Base-by-base conservation (phyloP, 2,888 invertebrate species). In the Scaptomyza cyrtandrae region DNA sequence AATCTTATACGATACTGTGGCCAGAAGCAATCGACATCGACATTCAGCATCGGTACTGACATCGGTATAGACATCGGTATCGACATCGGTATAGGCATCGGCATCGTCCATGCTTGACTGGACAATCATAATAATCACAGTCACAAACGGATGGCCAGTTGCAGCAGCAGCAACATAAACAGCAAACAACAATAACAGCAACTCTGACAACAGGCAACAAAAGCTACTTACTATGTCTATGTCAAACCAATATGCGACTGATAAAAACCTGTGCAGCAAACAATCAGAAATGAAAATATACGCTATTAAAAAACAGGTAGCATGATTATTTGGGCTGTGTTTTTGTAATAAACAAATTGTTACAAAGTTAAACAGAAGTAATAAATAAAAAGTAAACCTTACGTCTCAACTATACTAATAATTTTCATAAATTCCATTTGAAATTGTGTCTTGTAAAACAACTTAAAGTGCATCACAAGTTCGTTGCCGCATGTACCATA, bases 61-160 rank as follows among this genome's bases (percentile, higher is more conserved):
- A 71, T 71, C 60, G 56, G 54, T 13, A 41, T 41, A 45, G 39
- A 50, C 49, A 53, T 56, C 27, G 68, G 57, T 45, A 62, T 60
- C 41, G 73, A 58, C 69, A 73, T 67, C 45, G 66, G 52, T 49
- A 59, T 63, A 33, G 65, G 52, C 61, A 60, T 67, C 63, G 64
- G 59, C 80, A 83, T 69, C 72, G 80, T 85, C 76, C 87, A 86
- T 81, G 88, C 81, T 85, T 88, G 86, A 86, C 86, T 85, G 87
- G 88, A 86, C 88, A 85, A 88, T 85, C 84, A 85, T 85, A 88
- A 88, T 84, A 84, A 84, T 84, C 84, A 84, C 88, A 86, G 88
- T 82, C 88, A 69, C 72, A 77, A 62, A 52, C 75, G 68, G 69
- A 75, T 67, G 64, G 59, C 39, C 53, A 49, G 49, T 72, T 65